Base-by-base conservation (phyloP, 2,113 vertebrate genomes). In the Melanocharis versteri region DNA sequence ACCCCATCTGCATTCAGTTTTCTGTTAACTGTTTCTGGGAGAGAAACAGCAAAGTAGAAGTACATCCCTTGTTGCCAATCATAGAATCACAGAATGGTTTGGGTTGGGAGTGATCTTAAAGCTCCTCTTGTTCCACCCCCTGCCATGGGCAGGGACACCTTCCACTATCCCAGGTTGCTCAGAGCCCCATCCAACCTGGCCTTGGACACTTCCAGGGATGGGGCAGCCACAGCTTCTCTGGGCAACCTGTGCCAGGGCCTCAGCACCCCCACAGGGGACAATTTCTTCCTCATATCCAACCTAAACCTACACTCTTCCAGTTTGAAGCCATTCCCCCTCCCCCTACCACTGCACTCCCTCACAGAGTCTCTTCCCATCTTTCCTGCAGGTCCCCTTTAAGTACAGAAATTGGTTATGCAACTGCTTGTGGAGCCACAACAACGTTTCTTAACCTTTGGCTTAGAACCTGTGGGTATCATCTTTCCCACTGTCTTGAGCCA, bases 181-280 rank as follows among this genome's bases (percentile, higher is more conserved):
- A 2, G 5, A 85, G 37, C 4, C 19, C 22, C 13, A 11, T 37
- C 68, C 44, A 42, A 0, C 30, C 37, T 58, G 54, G 48, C 35
- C 48, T 62, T 26, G 37, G 5, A 19, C n/a, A 33, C 15, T 76
- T 0, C 30, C 48, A 70, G 30, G 13, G 30, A 62, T 44, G 24
- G 30, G 8, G 7, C 21, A 69, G 19, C 37, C 54, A 18, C 37
- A 85, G 15, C 37, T 40, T 6, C 60, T 45, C 48, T 68, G 47
- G 53, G 20, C 7, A 93, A 0, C 12, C 12, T 75, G 33, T 44
- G 31, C 42, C 26, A 28, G n/a, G 40, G 24, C 19, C 21, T 77
- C n/a, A 3, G 0, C 45, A 47, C 3, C 10, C n/a, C 19, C 7
- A 45, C 11, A 51, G 61, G 6, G 6, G 70, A 53, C 2, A n/a